phyloP scores from a whole-genome alignment of 1,140 invertebrate genomes.

The Euglossa dilemma region DNA sequence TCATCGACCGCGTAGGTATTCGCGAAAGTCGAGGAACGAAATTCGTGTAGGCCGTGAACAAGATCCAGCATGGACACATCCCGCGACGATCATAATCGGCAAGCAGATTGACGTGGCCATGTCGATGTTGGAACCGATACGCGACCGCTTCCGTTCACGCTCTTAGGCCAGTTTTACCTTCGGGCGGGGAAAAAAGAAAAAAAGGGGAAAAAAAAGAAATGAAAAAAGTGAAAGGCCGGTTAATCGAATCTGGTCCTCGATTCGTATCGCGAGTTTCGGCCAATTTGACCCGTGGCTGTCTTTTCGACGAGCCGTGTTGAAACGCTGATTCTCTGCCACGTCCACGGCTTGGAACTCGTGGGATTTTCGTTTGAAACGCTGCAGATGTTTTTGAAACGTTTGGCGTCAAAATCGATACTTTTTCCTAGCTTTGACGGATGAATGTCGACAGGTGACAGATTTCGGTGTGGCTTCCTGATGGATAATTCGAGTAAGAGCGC shows the following conservation, averaged over 20 bases:
- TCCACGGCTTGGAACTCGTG: neutral
- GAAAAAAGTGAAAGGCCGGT: constrained; percentile 32
- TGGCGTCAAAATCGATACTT: too few species aligned
- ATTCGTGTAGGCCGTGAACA: neutral
- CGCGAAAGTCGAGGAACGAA: constrained; percentile 20
- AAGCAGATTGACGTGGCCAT: constrained; percentile 32
- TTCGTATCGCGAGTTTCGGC: neutral
- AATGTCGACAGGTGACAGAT: neutral
- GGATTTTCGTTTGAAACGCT: neutral
- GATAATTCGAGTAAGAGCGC: neutral
- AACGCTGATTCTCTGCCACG: neutral
- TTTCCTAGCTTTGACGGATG: neutral
- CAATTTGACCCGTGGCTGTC: neutral
- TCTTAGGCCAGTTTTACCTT: constrained; percentile 19
- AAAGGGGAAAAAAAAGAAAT: neutral
- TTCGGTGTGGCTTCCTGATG: neutral
- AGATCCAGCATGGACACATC: neutral
- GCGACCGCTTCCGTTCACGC: neutral
- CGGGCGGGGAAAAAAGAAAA: neutral
- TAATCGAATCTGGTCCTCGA: constrained; percentile 15
- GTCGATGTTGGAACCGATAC: neutral
- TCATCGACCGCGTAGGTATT: neutral
- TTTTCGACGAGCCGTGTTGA: neutral
- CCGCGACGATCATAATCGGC: constrained; percentile 38
- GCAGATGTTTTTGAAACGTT: neutral